These are phyloP conservation scores for Diprion similis DNA, from an alignment of 1,140 invertebrate genomes.

Conservation along the genomic window DNA sequence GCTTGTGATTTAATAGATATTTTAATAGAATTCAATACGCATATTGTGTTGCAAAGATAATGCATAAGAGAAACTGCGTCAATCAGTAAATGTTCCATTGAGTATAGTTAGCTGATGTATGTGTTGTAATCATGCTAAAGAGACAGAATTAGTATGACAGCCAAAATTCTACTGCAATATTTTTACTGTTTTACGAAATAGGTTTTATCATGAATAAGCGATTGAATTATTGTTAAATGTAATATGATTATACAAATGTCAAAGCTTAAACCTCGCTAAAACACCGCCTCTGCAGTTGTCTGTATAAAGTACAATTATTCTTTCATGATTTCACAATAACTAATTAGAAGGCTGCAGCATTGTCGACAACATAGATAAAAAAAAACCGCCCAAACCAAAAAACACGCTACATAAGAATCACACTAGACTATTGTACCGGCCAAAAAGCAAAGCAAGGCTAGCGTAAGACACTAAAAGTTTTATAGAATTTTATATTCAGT, in stretches of 20 bases:
- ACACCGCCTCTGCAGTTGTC: conserved; percentile 48
- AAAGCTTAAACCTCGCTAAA: conserved; percentile 52
- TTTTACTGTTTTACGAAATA: neutral
- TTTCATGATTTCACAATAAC: neutral
- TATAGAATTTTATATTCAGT: conserved; percentile 1
- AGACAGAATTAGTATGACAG: too few species aligned
- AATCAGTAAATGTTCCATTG: neutral
- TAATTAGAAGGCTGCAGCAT: neutral
- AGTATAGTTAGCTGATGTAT: neutral
- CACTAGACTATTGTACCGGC: neutral
- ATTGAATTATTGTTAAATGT: conserved; percentile 45
- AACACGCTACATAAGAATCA: neutral
- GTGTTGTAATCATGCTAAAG: neutral
- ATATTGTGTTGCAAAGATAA: neutral
- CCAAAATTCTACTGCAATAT: neutral
- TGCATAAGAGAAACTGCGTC: neutral
- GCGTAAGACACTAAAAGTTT: too few species aligned
- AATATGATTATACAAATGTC: conserved; percentile 38
- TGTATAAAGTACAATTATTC: conserved; percentile 38
- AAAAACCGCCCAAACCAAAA: neutral
- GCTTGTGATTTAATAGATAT: neutral
- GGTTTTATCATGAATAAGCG: conserved; percentile 50
- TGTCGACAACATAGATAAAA: neutral
- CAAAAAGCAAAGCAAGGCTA: neutral
- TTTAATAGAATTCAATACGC: neutral